Percentiles rank a stretch among this genome's conserved stretches.
These are phyloP conservation scores for Melikaiella ostensackeni DNA, from an alignment of 2,888 invertebrate genomes.

Conservation along the genomic window DNA sequence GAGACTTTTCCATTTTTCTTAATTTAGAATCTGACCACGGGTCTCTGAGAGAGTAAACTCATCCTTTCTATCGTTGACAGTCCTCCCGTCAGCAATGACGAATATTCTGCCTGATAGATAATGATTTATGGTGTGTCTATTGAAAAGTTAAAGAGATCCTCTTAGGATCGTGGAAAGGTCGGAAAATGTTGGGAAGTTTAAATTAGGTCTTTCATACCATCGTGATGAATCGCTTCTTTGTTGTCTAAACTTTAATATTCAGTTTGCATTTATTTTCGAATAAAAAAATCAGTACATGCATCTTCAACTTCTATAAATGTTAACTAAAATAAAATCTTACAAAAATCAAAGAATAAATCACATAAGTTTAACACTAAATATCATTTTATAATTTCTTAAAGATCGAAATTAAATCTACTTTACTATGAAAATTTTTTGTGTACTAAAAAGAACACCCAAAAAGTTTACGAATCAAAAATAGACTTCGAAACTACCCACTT, in stretches of 20 bases:
- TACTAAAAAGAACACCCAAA: no score
- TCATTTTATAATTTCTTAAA: no score
- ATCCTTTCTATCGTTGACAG: conserved; percentile 4
- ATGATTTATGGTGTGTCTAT: background rate
- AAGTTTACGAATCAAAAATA: no score
- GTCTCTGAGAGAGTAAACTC: background rate
- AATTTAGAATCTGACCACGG: background rate
- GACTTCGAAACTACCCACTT: no score
- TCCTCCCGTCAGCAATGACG: background rate
- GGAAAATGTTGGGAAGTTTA: background rate
- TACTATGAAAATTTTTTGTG: no score
- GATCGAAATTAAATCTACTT: no score
- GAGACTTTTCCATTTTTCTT: conserved; percentile 1
- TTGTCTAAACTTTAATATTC: background rate
- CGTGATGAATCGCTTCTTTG: background rate
- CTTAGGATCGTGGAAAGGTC: background rate
- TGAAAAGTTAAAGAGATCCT: background rate
- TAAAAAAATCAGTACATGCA: no score
- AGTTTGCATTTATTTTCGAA: background rate
- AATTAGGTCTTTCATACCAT: background rate
- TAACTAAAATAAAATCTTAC: no score
- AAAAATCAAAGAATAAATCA: no score
- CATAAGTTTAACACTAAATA: no score
- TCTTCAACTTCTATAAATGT: no score
- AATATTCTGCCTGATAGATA: background rate